Evolutionary conservation across 2,888 invertebrate genomes (phyloP).

Genomic region (Nematopogon swammerdamellus): DNA sequence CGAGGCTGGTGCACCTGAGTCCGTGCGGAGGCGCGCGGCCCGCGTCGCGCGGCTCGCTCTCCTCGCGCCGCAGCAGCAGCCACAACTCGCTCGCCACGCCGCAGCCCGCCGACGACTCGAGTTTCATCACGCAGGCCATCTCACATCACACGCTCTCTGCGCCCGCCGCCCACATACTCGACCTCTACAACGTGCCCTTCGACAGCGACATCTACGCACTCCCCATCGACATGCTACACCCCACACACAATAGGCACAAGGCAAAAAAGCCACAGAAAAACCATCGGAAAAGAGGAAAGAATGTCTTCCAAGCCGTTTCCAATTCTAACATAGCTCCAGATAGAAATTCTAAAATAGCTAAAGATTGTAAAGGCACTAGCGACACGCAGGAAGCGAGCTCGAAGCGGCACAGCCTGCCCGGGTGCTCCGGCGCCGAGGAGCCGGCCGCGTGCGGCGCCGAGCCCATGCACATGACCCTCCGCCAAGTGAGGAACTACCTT

Average conservation of each 20-base stretch:
- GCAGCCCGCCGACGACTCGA: slow-evolving; percentile 78
- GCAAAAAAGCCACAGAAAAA: slow-evolving; percentile 34
- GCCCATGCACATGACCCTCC: slow-evolving; percentile 76
- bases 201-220: slow-evolving; percentile 87
- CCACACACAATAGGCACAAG: slow-evolving; percentile 40
- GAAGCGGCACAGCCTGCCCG: slow-evolving; percentile 68
- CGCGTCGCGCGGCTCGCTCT: slow-evolving; percentile 72
- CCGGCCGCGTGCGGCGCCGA: slow-evolving; percentile 67
- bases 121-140: slow-evolving; percentile 85
- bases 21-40: slow-evolving; percentile 61
- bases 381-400: slow-evolving; percentile 35
- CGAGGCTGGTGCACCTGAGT: slow-evolving; percentile 56
- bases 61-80: slow-evolving; percentile 78
- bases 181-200: slow-evolving; percentile 85
- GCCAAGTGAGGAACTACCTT: slow-evolving; percentile 80
- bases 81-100: slow-evolving; percentile 78
- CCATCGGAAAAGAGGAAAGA: slow-evolving; percentile 30
- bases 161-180: slow-evolving; percentile 73
- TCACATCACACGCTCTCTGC: slow-evolving; percentile 74
- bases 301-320: background rate
- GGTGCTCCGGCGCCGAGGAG: slow-evolving; percentile 59
- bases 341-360: slow-evolving; percentile 16
- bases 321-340: slow-evolving; percentile 6
- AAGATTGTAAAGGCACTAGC: slow-evolving; percentile 24
- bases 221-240: slow-evolving; percentile 76